These are phyloP conservation scores for Agriopis marginaria DNA, from an alignment of 2,888 invertebrate species.

Conservation along the genomic window DNA sequence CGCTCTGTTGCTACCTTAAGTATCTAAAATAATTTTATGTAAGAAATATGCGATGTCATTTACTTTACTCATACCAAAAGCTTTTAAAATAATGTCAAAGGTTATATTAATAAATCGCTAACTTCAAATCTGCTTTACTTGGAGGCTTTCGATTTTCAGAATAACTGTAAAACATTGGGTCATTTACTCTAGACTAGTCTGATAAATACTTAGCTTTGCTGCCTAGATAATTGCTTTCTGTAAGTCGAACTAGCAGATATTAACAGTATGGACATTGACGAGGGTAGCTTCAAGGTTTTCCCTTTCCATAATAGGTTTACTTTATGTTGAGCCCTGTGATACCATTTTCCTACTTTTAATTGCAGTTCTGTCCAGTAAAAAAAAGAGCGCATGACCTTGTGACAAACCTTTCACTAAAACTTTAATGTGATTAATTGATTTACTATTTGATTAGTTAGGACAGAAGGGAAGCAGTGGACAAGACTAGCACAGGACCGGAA, in stretches of 20 bases:
- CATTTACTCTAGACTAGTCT: not conserved
- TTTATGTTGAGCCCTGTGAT: not conserved
- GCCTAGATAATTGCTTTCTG: constrained; percentile 9
- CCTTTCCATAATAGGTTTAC: not conserved
- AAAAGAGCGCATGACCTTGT: not conserved
- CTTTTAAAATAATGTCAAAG: not conserved
- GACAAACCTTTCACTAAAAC: not conserved
- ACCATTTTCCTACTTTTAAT: not conserved
- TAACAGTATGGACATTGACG: constrained; percentile 6
- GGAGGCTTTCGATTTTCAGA: not conserved
- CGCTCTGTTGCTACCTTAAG: too few species aligned
- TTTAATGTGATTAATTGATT: too few species aligned
- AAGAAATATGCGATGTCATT: not conserved
- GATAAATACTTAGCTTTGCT: not conserved
- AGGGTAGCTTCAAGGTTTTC: constrained; percentile 2
- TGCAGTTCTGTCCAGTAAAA: not conserved
- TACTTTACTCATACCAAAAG: not conserved
- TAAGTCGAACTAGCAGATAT: constrained; percentile 12
- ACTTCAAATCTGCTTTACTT: too few species aligned
- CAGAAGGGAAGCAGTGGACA: too few species aligned
- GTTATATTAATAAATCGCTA: too few species aligned
- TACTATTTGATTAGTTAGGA: too few species aligned
- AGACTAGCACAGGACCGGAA: too few species aligned
- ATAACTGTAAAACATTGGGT: not conserved
- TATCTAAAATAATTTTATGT: not conserved